Conservation (phyloP, 1,140 invertebrate species). For the Cydia pomonella region DNA sequence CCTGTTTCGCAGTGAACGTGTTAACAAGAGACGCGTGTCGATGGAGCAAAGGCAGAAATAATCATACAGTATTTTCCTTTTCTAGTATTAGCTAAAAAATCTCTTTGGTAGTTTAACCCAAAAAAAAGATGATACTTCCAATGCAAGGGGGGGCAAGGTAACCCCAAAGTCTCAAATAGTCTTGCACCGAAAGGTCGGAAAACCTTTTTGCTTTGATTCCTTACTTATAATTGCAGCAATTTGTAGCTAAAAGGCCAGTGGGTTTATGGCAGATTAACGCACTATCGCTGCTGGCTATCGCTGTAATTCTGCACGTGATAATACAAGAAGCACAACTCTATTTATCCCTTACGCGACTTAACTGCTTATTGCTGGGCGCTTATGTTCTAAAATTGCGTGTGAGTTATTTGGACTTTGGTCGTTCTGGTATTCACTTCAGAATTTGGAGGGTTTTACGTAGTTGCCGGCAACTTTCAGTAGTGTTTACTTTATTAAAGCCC, state of each 20-base stretch:
- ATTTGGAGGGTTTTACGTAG: slow-evolving; percentile 16
- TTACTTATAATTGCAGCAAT: slow-evolving; percentile 11
- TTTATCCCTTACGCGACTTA: background rate
- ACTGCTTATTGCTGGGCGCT: background rate
- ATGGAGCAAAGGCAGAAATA: too few relatives aligned
- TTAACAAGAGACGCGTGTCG: too few relatives aligned
- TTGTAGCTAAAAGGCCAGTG: slow-evolving; percentile 11
- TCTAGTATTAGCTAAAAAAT: too few relatives aligned
- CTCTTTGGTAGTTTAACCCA: too few relatives aligned
- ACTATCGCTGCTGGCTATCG: background rate
- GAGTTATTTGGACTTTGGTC: background rate
- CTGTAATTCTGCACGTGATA: background rate
- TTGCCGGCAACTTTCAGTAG: background rate
- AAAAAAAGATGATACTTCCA: too few relatives aligned
- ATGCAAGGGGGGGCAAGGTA: too few relatives aligned
- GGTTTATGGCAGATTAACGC: slow-evolving; percentile 14
- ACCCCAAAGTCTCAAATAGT: background rate
- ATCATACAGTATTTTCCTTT: too few relatives aligned
- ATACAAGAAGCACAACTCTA: background rate
- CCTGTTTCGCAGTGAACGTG: too few relatives aligned
- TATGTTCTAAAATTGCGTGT: background rate
- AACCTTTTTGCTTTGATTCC: slow-evolving; percentile 7
- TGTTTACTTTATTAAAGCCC: slow-evolving; percentile 12
- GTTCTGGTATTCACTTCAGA: background rate
- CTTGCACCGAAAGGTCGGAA: background rate